These are phyloP conservation scores for Falco naumanni DNA, from an alignment of 2,797 vertebrate genomes.

Conservation along the genomic window DNA sequence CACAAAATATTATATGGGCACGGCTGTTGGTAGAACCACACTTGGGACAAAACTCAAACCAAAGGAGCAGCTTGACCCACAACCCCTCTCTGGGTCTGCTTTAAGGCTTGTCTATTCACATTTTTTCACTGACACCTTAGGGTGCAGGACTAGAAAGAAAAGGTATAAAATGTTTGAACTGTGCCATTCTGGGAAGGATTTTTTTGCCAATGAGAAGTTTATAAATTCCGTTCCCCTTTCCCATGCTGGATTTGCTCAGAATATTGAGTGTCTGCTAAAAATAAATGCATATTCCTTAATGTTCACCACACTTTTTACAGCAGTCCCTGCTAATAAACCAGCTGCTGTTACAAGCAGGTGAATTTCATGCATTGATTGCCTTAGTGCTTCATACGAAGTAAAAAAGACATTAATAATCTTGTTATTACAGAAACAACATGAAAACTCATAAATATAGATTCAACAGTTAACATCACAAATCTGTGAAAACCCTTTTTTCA, in stretches of 20 bases:
- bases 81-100: neutral
- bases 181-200: neutral
- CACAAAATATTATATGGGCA: neutral
- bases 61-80: neutral
- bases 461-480: slow-evolving; percentile 37
- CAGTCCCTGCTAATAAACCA: slow-evolving; percentile 25
- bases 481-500: slow-evolving; percentile 33
- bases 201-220: neutral
- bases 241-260: neutral
- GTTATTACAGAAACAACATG: slow-evolving; percentile 39
- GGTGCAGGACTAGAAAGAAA: neutral
- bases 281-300: neutral
- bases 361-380: slow-evolving; percentile 10
- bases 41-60: neutral
- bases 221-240: neutral
- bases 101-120: neutral
- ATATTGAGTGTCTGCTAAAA: neutral
- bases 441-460: slow-evolving; percentile 67
- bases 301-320: neutral
- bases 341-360: neutral
- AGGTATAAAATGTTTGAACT: neutral
- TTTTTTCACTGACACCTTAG: neutral
- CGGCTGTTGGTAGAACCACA: neutral
- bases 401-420: slow-evolving; percentile 40
- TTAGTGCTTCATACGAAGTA: slow-evolving; percentile 19